Percentiles rank a stretch among this genome's conserved stretches.
These are phyloP conservation scores for Ophonus ardosiacus DNA, from an alignment of 2,888 invertebrate species.

Conservation along the genomic window DNA sequence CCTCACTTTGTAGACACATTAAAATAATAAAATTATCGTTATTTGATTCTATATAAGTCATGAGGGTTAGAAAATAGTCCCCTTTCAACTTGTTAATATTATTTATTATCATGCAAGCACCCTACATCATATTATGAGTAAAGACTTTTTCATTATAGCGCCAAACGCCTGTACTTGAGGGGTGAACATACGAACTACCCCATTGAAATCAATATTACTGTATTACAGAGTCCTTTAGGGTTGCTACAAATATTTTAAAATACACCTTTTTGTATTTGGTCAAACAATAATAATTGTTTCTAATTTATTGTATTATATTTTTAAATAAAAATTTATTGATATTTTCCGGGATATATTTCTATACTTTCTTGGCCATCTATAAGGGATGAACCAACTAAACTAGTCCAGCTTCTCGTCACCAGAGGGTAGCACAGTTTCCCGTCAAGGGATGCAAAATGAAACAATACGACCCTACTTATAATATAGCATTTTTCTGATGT, in stretches of 20 bases:
- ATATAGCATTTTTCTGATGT: neutral
- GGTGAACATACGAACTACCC: conserved; percentile 26
- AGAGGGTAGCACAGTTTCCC: neutral
- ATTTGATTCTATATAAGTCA: neutral
- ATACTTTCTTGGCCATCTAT: neutral
- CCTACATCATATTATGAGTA: conserved; percentile 56
- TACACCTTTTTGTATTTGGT: too few species aligned
- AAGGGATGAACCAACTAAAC: neutral
- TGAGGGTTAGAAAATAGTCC: conserved; percentile 6
- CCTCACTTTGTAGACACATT: neutral
- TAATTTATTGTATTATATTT: too few species aligned
- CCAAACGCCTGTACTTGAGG: conserved; percentile 13
- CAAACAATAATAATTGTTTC: too few species aligned
- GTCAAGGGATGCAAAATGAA: neutral
- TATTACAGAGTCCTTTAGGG: neutral
- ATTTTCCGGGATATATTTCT: too few species aligned
- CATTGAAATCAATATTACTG: conserved; percentile 26
- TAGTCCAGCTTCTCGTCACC: neutral
- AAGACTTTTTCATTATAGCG: conserved; percentile 56
- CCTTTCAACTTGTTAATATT: conserved; percentile 49
- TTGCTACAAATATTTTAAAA: neutral
- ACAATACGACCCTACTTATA: neutral
- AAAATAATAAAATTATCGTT: conserved; percentile 11
- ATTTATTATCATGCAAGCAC: conserved; percentile 56
- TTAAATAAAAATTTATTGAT: too few species aligned